Percentiles rank a stretch among this genome's conserved stretches.
These are phyloP conservation scores for Neodiprion pinetum DNA, from an alignment of 1,140 invertebrate species.

Conservation along the genomic window DNA sequence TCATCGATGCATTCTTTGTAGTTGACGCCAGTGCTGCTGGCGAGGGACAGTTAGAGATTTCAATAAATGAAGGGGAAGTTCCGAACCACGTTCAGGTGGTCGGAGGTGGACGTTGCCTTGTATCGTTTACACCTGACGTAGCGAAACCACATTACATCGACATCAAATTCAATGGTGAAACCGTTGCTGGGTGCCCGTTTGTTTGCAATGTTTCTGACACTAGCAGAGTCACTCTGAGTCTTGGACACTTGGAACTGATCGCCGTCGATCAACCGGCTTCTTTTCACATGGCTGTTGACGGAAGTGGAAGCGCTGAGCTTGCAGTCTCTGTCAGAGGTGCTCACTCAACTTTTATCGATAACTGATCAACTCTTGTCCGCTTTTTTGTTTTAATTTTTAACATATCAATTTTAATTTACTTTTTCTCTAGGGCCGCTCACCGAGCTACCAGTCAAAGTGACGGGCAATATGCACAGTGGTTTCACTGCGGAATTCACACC, in stretches of 20 bases:
- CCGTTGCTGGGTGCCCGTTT: constrained; percentile 92
- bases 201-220: constrained; percentile 82
- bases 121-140: constrained; percentile 94
- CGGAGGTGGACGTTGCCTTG: constrained; percentile 91
- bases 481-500: constrained; percentile 93
- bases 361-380: background rate
- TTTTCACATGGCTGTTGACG: constrained; percentile 90
- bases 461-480: constrained; percentile 83
- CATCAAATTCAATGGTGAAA: constrained; percentile 98
- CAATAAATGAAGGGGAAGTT: constrained; percentile 97
- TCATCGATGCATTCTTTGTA: constrained; percentile 54
- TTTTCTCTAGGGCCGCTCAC: constrained; percentile 67
- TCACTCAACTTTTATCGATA: background rate
- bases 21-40: constrained; percentile 96
- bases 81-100: constrained; percentile 97
- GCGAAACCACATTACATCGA: constrained; percentile 93
- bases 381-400: constrained; percentile 4
- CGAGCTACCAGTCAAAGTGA: constrained; percentile 88
- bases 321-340: constrained; percentile 84
- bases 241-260: constrained; percentile 84
- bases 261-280: constrained; percentile 86
- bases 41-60: constrained; percentile 97
- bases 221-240: constrained; percentile 78
- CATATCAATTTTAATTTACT: constrained; percentile 17
- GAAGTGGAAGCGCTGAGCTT: constrained; percentile 83